A percentile compares a stretch with the other conserved stretches of the same genome.
phyloP scores from a whole-genome alignment of 1,140 invertebrate species.

The Aphaenogaster floridana region DNA sequence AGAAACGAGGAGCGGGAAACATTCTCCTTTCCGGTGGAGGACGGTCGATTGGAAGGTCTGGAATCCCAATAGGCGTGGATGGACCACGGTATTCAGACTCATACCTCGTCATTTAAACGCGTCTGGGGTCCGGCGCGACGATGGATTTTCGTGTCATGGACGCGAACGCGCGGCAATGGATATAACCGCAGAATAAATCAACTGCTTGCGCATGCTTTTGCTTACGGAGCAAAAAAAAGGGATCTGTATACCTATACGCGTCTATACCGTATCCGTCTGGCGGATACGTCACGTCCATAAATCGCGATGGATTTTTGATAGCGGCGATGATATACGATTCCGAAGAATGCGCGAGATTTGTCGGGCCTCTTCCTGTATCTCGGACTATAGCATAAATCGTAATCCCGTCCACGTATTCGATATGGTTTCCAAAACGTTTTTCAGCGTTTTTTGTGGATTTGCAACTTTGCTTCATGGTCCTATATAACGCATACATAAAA shows the following conservation, averaged over 20 bases:
- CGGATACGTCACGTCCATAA: slow-evolving; percentile 47
- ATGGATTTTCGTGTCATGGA: slow-evolving; percentile 55
- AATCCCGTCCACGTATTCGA: slow-evolving; percentile 29
- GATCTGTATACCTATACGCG: neutral
- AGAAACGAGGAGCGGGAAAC: neutral
- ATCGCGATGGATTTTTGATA: slow-evolving; percentile 56
- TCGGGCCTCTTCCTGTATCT: slow-evolving; percentile 43
- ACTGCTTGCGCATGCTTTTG: slow-evolving; percentile 25
- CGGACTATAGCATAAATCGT: slow-evolving; percentile 41
- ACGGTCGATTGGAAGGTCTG: slow-evolving; percentile 65
- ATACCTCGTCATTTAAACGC: slow-evolving; percentile 53
- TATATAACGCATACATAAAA: slow-evolving; percentile 5
- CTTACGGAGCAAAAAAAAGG: neutral
- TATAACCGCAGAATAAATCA: slow-evolving; percentile 53
- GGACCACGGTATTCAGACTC: slow-evolving; percentile 49
- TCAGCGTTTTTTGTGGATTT: slow-evolving; percentile 36
- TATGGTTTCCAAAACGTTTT: slow-evolving; percentile 45
- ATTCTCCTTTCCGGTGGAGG: slow-evolving; percentile 21
- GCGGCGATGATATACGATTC: slow-evolving; percentile 41
- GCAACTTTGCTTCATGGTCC: slow-evolving; percentile 33
- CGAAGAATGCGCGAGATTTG: slow-evolving; percentile 48
- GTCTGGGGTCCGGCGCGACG: slow-evolving; percentile 1
- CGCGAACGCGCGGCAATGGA: slow-evolving; percentile 11
- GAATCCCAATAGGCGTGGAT: slow-evolving; percentile 67
- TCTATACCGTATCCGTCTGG: slow-evolving; percentile 16